phyloP scores from a whole-genome alignment of 2,888 invertebrate species.

The Drosophila lacicola region DNA sequence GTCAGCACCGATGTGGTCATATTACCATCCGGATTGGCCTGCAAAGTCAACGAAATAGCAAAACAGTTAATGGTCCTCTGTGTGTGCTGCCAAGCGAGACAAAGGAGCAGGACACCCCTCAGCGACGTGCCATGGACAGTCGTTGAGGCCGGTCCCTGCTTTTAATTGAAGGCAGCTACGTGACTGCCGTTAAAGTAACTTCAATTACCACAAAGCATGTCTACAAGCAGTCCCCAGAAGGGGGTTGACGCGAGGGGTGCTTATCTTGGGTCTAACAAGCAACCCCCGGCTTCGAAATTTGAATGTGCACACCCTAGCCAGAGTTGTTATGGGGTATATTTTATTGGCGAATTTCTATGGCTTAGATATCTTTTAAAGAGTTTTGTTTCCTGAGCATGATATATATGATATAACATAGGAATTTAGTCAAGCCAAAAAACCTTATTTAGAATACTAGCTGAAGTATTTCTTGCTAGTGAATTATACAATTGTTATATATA shows the following conservation, averaged over 20 bases:
- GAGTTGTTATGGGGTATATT: conserved; percentile 11
- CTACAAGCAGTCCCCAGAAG: conserved; percentile 37
- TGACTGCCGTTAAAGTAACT: conserved; percentile 74
- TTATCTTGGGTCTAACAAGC: conserved; percentile 48
- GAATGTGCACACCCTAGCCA: conserved; percentile 63
- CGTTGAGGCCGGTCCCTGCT: conserved; percentile 57
- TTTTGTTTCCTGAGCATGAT: background rate
- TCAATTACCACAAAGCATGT: conserved; percentile 77
- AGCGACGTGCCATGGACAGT: conserved; percentile 59
- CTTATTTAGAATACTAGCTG: too few species aligned
- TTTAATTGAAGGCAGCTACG: conserved; percentile 76
- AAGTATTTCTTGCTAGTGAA: too few species aligned
- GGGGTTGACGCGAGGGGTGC: conserved; percentile 7
- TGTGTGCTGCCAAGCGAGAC: conserved; percentile 45
- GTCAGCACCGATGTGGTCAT: conserved; percentile 91
- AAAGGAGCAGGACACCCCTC: conserved; percentile 29
- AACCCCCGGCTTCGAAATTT: conserved; percentile 54
- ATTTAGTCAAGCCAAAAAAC: too few species aligned
- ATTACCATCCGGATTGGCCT: conserved; percentile 88
- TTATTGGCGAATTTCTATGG: background rate
- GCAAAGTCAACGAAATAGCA: conserved; percentile 38
- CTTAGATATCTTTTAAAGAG: background rate
- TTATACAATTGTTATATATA: too few species aligned
- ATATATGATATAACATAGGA: too few species aligned
- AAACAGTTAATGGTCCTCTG: conserved; percentile 44